Percentiles rank a stretch among this genome's conserved stretches.
Conservation (phyloP, 1,140 invertebrate species). For the Lucilia cuprina region DNA sequence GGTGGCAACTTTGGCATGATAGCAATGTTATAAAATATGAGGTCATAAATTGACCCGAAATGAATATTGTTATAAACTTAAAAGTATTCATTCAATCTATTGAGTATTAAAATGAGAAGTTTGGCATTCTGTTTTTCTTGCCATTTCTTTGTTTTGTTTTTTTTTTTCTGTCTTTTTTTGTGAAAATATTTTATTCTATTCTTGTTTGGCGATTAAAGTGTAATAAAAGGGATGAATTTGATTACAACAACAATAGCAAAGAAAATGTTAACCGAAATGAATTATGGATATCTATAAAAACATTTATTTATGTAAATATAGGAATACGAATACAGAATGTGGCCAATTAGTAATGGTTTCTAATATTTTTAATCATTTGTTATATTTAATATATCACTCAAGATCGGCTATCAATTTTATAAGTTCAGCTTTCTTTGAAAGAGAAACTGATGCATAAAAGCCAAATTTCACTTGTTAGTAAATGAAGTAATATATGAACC, state of each 20-base stretch:
- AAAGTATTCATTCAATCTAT: constrained; percentile 31
- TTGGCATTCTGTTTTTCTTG: neutral
- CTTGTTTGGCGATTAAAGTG: constrained; percentile 13
- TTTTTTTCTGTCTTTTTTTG: neutral
- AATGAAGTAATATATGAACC: no score
- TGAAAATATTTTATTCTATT: neutral
- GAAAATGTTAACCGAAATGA: constrained; percentile 10
- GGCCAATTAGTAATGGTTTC: neutral
- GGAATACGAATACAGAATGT: neutral
- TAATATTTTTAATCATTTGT: neutral
- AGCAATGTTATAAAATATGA: constrained; percentile 33
- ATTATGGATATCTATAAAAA: neutral
- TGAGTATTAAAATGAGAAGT: neutral
- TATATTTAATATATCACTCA: no score
- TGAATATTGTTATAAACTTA: constrained; percentile 21
- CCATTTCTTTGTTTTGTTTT: neutral
- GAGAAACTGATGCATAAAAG: no score
- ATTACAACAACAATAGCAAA: constrained; percentile 11
- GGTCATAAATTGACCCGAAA: constrained; percentile 36
- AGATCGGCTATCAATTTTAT: no score
- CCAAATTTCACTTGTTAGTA: no score
- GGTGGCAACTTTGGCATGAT: constrained; percentile 28
- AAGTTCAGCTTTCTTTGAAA: no score
- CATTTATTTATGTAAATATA: neutral
- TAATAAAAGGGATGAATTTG: constrained; percentile 21